phyloP scores from a whole-genome alignment of 2,888 invertebrate genomes.

The Sipha maydis region DNA sequence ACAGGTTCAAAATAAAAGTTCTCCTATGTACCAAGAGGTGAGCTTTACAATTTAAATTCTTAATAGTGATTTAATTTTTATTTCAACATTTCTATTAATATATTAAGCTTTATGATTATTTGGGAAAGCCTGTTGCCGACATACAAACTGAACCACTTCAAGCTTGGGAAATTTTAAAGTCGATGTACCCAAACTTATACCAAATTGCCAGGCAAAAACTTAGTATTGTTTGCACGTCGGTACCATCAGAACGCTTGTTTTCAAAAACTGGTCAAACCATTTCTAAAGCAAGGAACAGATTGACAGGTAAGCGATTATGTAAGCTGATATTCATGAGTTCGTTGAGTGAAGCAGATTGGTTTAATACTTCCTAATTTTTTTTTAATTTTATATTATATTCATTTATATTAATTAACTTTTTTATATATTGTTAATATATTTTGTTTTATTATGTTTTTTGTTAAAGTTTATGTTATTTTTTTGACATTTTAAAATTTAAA shows the following conservation, averaged over 20 bases:
- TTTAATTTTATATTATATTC: too few species aligned
- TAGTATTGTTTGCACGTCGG: too few species aligned
- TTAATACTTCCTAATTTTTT: not conserved
- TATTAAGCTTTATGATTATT: constrained; percentile 9
- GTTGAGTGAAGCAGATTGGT: not conserved
- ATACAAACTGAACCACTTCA: constrained; percentile 13
- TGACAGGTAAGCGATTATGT: not conserved
- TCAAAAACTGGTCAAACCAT: too few species aligned
- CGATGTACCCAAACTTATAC: not conserved
- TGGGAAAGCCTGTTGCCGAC: not conserved
- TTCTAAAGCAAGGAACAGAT: too few species aligned
- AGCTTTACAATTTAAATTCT: not conserved
- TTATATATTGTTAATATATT: too few species aligned
- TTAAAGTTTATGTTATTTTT: too few species aligned
- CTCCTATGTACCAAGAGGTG: constrained; percentile 7
- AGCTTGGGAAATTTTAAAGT: constrained; percentile 4
- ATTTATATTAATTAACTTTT: too few species aligned
- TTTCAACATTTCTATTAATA: not conserved
- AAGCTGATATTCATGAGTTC: constrained; percentile 3
- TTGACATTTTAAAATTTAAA: too few species aligned
- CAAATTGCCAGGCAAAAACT: too few species aligned
- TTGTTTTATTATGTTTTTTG: too few species aligned
- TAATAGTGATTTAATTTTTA: constrained; percentile 4
- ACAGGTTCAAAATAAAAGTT: constrained; percentile 12
- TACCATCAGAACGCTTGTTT: too few species aligned